These are phyloP conservation scores for Coronaproctus castanopsis DNA, from an alignment of 2,888 invertebrate species.

Conservation along the genomic window DNA sequence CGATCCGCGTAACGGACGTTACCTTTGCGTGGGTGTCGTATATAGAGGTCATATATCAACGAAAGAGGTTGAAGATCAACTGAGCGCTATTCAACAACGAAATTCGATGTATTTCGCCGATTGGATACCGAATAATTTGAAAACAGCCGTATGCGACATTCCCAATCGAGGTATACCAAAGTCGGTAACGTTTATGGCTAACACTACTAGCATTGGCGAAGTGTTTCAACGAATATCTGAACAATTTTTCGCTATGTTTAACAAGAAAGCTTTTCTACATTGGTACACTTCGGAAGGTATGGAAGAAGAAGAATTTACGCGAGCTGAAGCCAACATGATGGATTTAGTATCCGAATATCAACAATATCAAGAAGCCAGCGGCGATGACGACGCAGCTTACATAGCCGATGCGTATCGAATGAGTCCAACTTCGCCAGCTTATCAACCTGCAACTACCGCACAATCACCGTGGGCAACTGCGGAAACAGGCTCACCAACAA, in stretches of 20 bases:
- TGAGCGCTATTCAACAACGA: constrained; percentile 11
- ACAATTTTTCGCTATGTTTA: constrained; percentile 11
- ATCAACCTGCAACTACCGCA: too few species aligned
- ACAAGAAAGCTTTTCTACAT: constrained; percentile 12
- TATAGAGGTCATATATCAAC: constrained; percentile 17
- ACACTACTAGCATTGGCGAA: constrained; percentile 11
- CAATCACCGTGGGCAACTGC: too few species aligned
- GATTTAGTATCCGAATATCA: too few species aligned
- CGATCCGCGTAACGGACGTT: constrained; percentile 35
- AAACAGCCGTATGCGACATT: constrained; percentile 12
- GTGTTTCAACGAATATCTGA: constrained; percentile 9
- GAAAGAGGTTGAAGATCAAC: constrained; percentile 12
- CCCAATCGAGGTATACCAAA: constrained; percentile 11
- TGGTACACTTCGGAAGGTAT: constrained; percentile 12
- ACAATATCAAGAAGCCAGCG: too few species aligned
- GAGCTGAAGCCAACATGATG: too few species aligned
- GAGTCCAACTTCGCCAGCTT: too few species aligned
- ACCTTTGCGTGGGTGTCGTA: constrained; percentile 30
- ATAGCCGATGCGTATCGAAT: too few species aligned
- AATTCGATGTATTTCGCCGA: constrained; percentile 13
- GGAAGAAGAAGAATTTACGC: constrained; percentile 13
- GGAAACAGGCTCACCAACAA: too few species aligned
- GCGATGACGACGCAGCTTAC: too few species aligned
- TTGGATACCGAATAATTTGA: constrained; percentile 11
- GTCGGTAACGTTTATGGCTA: constrained; percentile 11